These are phyloP conservation scores for Melanerpes formicivorus DNA, from an alignment of 2,113 vertebrate genomes.

Conservation along the genomic window DNA sequence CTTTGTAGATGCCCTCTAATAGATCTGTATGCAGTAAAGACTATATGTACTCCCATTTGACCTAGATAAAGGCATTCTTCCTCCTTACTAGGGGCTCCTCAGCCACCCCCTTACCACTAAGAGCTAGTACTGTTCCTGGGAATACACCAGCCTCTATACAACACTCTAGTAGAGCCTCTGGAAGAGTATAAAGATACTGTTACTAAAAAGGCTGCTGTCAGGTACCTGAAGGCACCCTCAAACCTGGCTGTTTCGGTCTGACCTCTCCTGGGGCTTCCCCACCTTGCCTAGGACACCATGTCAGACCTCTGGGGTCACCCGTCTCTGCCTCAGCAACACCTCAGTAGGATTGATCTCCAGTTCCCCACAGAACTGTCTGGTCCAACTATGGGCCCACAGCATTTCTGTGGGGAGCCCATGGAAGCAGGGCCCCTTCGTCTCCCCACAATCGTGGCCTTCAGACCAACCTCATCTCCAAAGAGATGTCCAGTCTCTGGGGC, in stretches of 20 bases:
- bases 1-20: neutral
- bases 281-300: neutral
- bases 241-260: neutral
- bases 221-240: neutral
- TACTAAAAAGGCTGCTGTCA: neutral
- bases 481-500: rapidly evolving
- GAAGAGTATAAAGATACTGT: neutral
- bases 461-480: neutral
- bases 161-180: neutral
- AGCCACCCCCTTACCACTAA: neutral
- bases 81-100: neutral
- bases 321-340: neutral
- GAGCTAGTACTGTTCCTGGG: neutral
- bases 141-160: neutral
- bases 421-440: too few relatives aligned
- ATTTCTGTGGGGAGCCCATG: too few relatives aligned
- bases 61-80: neutral
- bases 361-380: neutral
- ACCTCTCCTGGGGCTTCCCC: neutral
- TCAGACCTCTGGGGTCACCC: neutral
- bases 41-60: neutral
- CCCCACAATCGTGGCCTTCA: rapidly evolving
- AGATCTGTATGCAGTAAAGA: neutral
- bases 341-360: rapidly evolving
- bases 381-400: rapidly evolving